Evolutionary conservation across 92 coral and sea anemone species (phyloP).

Genomic region (Pocillopora meandrina): DNA sequence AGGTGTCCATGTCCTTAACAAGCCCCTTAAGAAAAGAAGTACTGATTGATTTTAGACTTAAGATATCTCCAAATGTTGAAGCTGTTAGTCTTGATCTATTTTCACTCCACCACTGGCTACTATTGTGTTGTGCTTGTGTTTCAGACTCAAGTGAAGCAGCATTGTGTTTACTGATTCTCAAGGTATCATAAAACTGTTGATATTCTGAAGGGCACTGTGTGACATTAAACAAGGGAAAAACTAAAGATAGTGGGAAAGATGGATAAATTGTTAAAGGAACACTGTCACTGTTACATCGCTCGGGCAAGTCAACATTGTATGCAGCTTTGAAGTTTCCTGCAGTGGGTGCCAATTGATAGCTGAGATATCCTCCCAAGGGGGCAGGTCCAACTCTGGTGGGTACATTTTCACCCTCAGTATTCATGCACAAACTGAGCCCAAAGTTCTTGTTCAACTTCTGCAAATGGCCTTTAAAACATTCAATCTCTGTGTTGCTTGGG

Average conservation of each 20-base stretch:
- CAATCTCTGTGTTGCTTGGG: slow-evolving; percentile 33
- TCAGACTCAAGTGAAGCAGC: slow-evolving; percentile 27
- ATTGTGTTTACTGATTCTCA: slow-evolving; percentile 18
- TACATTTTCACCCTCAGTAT: slow-evolving; percentile 14
- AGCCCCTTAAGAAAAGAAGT: slow-evolving; percentile 17
- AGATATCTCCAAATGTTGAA: slow-evolving; percentile 37
- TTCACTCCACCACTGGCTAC: slow-evolving; percentile 34
- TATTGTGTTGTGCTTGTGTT: slow-evolving; percentile 11
- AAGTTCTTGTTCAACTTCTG: slow-evolving; percentile 32
- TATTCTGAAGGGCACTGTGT: slow-evolving; percentile 42
- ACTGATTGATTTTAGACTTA: slow-evolving; percentile 3
- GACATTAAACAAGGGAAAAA: slow-evolving; percentile 13
- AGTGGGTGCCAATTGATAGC: slow-evolving; percentile 51
- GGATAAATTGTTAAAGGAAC: slow-evolving; percentile 9
- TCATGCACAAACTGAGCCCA: slow-evolving; percentile 45
- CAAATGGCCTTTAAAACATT: slow-evolving; percentile 36
- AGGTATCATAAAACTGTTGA: slow-evolving; percentile 17
- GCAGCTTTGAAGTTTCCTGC: slow-evolving; percentile 43
- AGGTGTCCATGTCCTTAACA: not conserved
- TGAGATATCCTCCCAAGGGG: slow-evolving; percentile 45
- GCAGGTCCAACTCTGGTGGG: slow-evolving; percentile 34
- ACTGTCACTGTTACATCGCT: not conserved
- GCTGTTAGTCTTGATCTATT: slow-evolving; percentile 40
- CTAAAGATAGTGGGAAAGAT: slow-evolving; percentile 34
- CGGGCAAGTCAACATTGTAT: slow-evolving; percentile 32